Percentiles rank a stretch among this genome's conserved stretches.
Conservation (phyloP, 2,888 invertebrate species). For the Thera britannica region DNA sequence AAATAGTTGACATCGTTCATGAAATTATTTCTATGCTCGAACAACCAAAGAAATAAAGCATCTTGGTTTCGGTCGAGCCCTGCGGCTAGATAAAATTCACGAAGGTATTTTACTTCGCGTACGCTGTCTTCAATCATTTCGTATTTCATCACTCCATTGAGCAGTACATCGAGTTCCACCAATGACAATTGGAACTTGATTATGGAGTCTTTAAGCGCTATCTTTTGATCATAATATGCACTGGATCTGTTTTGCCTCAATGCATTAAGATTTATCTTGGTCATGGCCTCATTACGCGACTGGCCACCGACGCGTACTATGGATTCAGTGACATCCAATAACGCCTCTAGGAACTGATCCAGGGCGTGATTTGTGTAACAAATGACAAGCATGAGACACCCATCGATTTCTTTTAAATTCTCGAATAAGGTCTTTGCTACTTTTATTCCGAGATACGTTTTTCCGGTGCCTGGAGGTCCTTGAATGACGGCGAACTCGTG, state of each 20-base stretch:
- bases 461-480: constrained; percentile 95
- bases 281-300: constrained; percentile 81
- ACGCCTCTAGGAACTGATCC: constrained; percentile 92
- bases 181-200: constrained; percentile 50
- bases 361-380: constrained; percentile 94
- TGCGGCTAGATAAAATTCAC: constrained; percentile 42
- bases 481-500: constrained; percentile 91
- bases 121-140: constrained; percentile 39
- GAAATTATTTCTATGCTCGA: constrained; percentile 49
- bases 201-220: constrained; percentile 47
- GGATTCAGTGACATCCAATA: constrained; percentile 82
- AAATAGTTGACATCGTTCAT: constrained; percentile 36
- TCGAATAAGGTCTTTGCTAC: constrained; percentile 87
- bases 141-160: constrained; percentile 54
- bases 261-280: constrained; percentile 73
- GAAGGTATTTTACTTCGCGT: constrained; percentile 44
- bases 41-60: constrained; percentile 61
- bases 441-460: constrained; percentile 91
- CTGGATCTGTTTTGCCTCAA: constrained; percentile 43
- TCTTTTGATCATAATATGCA: constrained; percentile 52
- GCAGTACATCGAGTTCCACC: constrained; percentile 53
- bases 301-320: constrained; percentile 89
- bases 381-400: constrained; percentile 87
- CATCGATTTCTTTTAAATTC: constrained; percentile 65
- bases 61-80: constrained; percentile 37